phyloP scores from a whole-genome alignment of 37 sponge, comb jelly and placozoan species.

The Ianthella basta region DNA sequence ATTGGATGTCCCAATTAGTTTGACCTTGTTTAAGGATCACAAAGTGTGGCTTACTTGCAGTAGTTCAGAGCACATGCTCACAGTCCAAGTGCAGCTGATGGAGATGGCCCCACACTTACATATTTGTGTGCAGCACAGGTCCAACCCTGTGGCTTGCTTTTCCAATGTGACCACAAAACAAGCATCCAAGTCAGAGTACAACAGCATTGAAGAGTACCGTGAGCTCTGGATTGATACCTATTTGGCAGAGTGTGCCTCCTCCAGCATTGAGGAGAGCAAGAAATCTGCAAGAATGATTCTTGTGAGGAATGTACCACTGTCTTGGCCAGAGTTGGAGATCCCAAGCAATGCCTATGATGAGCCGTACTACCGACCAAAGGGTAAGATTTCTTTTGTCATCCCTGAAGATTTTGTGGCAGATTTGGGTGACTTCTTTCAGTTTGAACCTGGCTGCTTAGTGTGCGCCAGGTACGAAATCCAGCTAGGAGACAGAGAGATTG shows the following conservation, averaged over 20 bases:
- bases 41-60: constrained; percentile 5
- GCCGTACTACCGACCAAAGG: constrained; percentile 19
- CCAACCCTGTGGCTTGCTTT: constrained; percentile 42
- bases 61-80: neutral
- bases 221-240: constrained; percentile 44
- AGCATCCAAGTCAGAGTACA: constrained; percentile 33
- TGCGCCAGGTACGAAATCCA: constrained; percentile 48
- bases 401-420: constrained; percentile 11
- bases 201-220: constrained; percentile 31
- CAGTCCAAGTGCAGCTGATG: constrained; percentile 41
- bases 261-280: constrained; percentile 3
- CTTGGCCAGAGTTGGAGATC: constrained; percentile 50
- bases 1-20: neutral
- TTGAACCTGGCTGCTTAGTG: constrained; percentile 38
- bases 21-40: neutral
- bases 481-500: neutral
- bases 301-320: neutral
- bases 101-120: constrained; percentile 49
- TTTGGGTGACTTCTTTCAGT: constrained; percentile 6
- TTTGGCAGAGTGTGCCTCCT: constrained; percentile 40
- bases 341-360: constrained; percentile 35
- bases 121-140: constrained; percentile 57
- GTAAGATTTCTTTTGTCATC: neutral
- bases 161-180: neutral
- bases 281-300: neutral